A percentile compares a stretch with the other conserved stretches of the same genome.
phyloP scores from a whole-genome alignment of 1,140 invertebrate genomes.

The Bemisia tabaci region DNA sequence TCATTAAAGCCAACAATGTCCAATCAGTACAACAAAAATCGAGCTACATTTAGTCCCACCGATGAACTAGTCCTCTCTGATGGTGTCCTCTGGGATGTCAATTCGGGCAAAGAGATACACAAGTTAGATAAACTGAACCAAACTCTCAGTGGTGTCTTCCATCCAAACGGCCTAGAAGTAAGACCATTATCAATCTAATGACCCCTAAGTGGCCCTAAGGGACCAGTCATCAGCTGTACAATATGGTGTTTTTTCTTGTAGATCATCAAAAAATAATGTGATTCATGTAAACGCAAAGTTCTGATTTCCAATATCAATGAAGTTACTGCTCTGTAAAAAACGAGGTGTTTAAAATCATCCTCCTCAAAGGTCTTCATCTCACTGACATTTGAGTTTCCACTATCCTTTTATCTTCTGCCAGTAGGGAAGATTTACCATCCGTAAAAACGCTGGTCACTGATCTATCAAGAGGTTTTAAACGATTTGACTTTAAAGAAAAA shows the following conservation, averaged over 20 bases:
- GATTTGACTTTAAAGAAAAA: too few species aligned
- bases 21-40: constrained; percentile 87
- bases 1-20: constrained; percentile 64
- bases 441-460: too few species aligned
- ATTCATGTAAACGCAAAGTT: too few species aligned
- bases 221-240: not conserved
- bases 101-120: constrained; percentile 73
- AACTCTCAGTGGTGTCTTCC: constrained; percentile 87
- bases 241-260: constrained; percentile 7
- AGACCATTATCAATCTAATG: constrained; percentile 19
- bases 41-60: constrained; percentile 83
- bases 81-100: constrained; percentile 92
- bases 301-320: too few species aligned
- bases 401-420: too few species aligned
- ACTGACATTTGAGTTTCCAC: too few species aligned
- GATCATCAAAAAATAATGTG: too few species aligned
- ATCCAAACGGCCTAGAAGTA: constrained; percentile 91
- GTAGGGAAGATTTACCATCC: too few species aligned
- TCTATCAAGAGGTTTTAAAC: too few species aligned
- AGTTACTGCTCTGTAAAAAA: too few species aligned
- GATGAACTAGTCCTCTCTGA: constrained; percentile 91
- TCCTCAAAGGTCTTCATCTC: too few species aligned
- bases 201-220: not conserved
- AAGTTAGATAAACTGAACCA: constrained; percentile 98
- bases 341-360: too few species aligned